Base-by-base conservation (phyloP, 53 echinoderm and acorn worm species). In the Zoroaster sp. region DNA sequence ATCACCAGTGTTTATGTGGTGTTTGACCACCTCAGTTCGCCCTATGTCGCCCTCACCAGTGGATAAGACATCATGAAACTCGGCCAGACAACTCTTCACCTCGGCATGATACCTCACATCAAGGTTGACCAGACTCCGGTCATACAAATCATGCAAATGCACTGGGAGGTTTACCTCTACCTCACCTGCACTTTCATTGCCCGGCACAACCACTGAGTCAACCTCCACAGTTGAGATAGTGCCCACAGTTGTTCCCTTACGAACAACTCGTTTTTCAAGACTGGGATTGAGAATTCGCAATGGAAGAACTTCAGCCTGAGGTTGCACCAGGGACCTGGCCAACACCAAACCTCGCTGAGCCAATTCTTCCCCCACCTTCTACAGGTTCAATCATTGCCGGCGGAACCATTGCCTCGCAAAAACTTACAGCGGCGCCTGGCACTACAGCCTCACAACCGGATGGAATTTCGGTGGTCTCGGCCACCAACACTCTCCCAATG, bases 51-150 rank as follows among this genome's bases (percentile, higher is more conserved):
- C 31, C 28, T 80, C 81, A 40, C 66, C 66, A 44, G 31, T 88
- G 20, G 88, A 82, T 79, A 92, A 92, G 3, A 80, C 86, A 51
- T 91, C 91, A 46, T 73, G 72, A 42, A 75, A 86, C 17, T 80
- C 18, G n/a, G 13, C 9, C 20, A 92, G 68, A 25, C 81, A 45
- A 6, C 75, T 80, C 4, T 80, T 80, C 8, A 80, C 71, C 14
- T 33, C 30, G 32, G 8, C 59, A 41, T 69, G 76, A 34, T 80
- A 51, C 15, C 67, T 42, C 4, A 34, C 21, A 17, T 4, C 40
- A 8, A 72, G 30, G 32, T 72, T 72, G 25, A 17, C 72, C 40
- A 39, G 37, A 31, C 72, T 72, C 38, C 32, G 18, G 37, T 72
- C 40, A 31, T n/a, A n/a, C n/a, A n/a, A n/a, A n/a, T n/a, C n/a